Base-by-base conservation (phyloP, 2,797 vertebrate species). In the Coccyzus lansbergi region DNA sequence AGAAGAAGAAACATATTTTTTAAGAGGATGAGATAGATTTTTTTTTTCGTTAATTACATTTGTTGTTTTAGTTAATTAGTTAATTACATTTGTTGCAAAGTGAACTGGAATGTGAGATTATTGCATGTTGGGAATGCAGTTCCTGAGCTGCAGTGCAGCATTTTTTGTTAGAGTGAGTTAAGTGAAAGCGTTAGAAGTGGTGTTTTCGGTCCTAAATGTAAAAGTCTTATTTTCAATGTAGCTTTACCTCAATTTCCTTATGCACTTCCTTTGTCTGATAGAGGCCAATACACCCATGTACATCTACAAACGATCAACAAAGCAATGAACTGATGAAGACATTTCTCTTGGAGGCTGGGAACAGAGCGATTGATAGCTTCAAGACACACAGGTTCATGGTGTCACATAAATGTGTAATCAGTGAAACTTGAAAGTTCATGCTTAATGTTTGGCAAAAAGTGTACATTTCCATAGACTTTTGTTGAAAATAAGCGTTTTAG, bases 211-310 rank as follows among this genome's bases (percentile, higher is more conserved):
- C 56, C n/a, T 75, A 56, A 86, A 65, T 74, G 31, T 59, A 76
- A 79, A 96, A 83, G 71, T 76, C 34, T 48, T 83, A 69, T 42
- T 83, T 92, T 93, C 70, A 55, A 25, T 92, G 88, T 60, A 75
- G 72, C 40, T 90, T 75, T 79, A 67, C 60, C 60, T 93, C 12
- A 7, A 7, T 94, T 90, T 92, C 74, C 49, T 62, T 65, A 25
- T 46, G n/a, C 52, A 33, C 46, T 87, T 72, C 29, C 84, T 78
- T 90, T 86, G 42, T 86, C 53, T 85, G 24, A 65, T 26, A 75
- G 71, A 90, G 63, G 38, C 59, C 12, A 21, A 4, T 78, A 74
- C 70, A 64, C 74, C 62, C 81, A 84, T 51, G 0, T 28, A 52
- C 1, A 0, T 44, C 46, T 58, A 19, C 49, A 64, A 33, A 17